Evolutionary conservation across 2,113 vertebrate genomes (phyloP).

Genomic region (Cygnus buccinator): DNA sequence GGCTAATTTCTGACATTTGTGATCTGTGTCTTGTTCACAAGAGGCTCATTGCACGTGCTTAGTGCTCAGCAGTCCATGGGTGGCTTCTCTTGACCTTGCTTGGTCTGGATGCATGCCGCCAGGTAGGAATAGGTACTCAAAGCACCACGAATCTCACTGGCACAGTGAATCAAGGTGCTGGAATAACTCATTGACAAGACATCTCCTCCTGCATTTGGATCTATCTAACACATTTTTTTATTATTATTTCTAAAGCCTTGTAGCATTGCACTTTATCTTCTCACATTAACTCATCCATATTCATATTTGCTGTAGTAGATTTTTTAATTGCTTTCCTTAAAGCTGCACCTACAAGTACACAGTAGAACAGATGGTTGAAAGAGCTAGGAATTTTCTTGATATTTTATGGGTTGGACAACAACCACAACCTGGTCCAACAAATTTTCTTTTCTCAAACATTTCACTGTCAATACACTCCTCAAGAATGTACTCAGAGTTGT

Average conservation of each 20-base stretch:
- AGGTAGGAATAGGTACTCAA: background rate
- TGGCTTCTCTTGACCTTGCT: background rate
- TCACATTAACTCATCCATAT: background rate
- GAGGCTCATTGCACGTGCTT: background rate
- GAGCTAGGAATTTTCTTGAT: slow-evolving; percentile 47
- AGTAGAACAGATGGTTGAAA: slow-evolving; percentile 44
- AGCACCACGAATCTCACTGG: background rate
- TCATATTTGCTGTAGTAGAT: background rate
- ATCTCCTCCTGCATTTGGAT: background rate
- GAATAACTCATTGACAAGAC: background rate
- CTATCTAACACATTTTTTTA: background rate
- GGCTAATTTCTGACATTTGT: background rate
- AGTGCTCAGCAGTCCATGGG: background rate
- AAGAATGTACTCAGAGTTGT: slow-evolving; percentile 69
- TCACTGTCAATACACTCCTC: slow-evolving; percentile 56
- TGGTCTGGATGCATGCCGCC: background rate
- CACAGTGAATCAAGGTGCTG: background rate
- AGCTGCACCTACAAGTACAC: background rate
- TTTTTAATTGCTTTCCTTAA: slow-evolving; percentile 2
- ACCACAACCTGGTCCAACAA: slow-evolving; percentile 59
- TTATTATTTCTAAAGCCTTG: background rate
- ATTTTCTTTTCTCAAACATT: slow-evolving; percentile 68
- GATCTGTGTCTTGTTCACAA: background rate
- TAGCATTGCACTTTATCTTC: background rate
- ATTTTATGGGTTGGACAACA: slow-evolving; percentile 51